Evolutionary conservation across 2,888 invertebrate species (phyloP).

Genomic region (Drosophila anomelani): DNA sequence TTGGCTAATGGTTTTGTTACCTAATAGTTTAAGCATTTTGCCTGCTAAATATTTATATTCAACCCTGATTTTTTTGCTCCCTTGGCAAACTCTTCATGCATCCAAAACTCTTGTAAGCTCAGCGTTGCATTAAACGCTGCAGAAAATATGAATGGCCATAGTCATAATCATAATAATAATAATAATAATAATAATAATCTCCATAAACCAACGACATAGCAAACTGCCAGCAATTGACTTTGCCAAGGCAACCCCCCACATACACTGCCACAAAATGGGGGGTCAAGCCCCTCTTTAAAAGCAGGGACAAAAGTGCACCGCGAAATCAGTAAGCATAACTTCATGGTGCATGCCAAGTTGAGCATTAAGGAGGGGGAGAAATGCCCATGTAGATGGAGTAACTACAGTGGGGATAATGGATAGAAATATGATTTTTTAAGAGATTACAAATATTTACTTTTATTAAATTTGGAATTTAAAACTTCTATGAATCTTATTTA

Average conservation of each 20-base stretch:
- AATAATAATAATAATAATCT: conserved; percentile 46
- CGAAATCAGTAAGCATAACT: conserved; percentile 54
- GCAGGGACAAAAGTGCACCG: conserved; percentile 40
- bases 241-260: conserved; percentile 49
- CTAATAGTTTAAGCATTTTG: conserved; percentile 29
- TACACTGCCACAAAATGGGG: conserved; percentile 8
- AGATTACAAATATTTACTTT: too few relatives aligned
- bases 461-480: neutral
- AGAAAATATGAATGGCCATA: conserved; percentile 46
- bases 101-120: conserved; percentile 45
- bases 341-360: conserved; percentile 49
- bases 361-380: conserved; percentile 41
- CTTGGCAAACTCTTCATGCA: conserved; percentile 32
- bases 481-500: too few relatives aligned
- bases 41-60: conserved; percentile 10
- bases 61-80: conserved; percentile 14
- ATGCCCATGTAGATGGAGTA: neutral
- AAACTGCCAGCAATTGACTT: conserved; percentile 61
- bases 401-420: conserved; percentile 10
- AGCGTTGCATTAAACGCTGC: conserved; percentile 69
- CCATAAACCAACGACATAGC: conserved; percentile 47
- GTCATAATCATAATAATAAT: conserved; percentile 30
- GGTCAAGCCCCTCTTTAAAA: neutral
- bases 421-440: too few relatives aligned
- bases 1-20: conserved; percentile 41